phyloP scores from a whole-genome alignment of 2,888 invertebrate species.

The Cataglyphis cursor region DNA sequence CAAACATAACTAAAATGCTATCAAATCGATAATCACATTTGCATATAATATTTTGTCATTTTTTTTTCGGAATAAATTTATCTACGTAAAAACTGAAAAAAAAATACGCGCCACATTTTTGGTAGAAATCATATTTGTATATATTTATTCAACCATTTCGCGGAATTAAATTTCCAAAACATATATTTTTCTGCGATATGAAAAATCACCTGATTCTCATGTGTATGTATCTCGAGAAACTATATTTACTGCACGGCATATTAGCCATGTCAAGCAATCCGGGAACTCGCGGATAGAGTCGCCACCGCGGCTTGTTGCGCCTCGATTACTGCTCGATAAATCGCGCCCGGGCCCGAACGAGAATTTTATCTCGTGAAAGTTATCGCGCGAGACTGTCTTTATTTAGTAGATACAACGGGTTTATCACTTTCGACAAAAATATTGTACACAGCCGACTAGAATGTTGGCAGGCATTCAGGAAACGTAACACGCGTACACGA shows the following conservation, averaged over 20 bases:
- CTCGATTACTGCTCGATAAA: constrained; percentile 60
- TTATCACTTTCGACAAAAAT: constrained; percentile 63
- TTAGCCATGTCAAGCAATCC: constrained; percentile 20
- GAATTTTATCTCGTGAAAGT: constrained; percentile 70
- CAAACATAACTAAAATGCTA: not conserved
- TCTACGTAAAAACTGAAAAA: not conserved
- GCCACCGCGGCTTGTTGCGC: constrained; percentile 25
- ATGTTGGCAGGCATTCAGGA: constrained; percentile 7
- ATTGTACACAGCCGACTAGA: not conserved
- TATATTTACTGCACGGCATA: not conserved
- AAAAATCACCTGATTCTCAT: not conserved
- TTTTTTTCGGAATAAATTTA: not conserved
- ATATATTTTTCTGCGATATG: not conserved
- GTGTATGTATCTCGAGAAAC: not conserved
- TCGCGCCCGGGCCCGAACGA: constrained; percentile 40
- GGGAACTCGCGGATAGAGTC: constrained; percentile 41
- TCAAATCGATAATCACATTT: not conserved
- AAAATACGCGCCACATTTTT: not conserved
- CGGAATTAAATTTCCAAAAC: not conserved
- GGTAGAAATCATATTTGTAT: not conserved
- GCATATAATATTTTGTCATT: not conserved
- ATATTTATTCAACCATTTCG: not conserved
- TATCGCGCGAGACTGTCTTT: constrained; percentile 60
- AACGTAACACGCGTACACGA: constrained; percentile 5
- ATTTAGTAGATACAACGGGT: constrained; percentile 57